A percentile compares a stretch with the other conserved stretches of the same genome.
phyloP scores from a whole-genome alignment of 2,113 vertebrate genomes.

The Python bivittatus region DNA sequence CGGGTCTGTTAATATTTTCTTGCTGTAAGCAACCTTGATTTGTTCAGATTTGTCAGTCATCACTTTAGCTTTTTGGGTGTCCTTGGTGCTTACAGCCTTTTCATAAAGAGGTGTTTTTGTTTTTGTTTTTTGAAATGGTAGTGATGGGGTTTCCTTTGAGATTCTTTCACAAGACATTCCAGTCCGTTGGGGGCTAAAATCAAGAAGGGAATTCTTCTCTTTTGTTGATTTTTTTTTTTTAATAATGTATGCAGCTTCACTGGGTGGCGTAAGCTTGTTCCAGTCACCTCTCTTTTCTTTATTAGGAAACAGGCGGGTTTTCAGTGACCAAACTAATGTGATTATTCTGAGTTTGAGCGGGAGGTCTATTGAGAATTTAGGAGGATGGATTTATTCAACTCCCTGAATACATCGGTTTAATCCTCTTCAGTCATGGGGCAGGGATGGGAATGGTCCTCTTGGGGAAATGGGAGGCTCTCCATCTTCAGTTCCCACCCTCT shows the following conservation, averaged over 20 bases:
- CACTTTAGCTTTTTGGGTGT: not conserved
- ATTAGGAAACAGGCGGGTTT: conserved; percentile 71
- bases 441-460: conserved; percentile 70
- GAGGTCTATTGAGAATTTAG: conserved; percentile 82
- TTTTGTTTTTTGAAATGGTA: not conserved
- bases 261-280: conserved; percentile 84
- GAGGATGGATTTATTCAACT: conserved; percentile 78
- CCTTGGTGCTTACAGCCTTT: not conserved
- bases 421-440: conserved; percentile 81
- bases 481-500: not conserved
- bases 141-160: not conserved
- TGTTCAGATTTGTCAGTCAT: not conserved
- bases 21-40: not conserved
- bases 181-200: conserved; percentile 67
- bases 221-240: conserved; percentile 29
- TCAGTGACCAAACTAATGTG: conserved; percentile 93
- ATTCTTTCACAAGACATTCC: conserved; percentile 29
- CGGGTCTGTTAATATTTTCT: not conserved
- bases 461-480: conserved; percentile 68
- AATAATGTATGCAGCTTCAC: conserved; percentile 77
- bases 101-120: not conserved
- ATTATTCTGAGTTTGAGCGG: conserved; percentile 85
- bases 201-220: conserved; percentile 68
- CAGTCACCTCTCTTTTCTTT: conserved; percentile 70
- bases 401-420: conserved; percentile 86